These are phyloP conservation scores for Channallabes apus DNA, from an alignment of 2,797 vertebrate species.

Conservation along the genomic window DNA sequence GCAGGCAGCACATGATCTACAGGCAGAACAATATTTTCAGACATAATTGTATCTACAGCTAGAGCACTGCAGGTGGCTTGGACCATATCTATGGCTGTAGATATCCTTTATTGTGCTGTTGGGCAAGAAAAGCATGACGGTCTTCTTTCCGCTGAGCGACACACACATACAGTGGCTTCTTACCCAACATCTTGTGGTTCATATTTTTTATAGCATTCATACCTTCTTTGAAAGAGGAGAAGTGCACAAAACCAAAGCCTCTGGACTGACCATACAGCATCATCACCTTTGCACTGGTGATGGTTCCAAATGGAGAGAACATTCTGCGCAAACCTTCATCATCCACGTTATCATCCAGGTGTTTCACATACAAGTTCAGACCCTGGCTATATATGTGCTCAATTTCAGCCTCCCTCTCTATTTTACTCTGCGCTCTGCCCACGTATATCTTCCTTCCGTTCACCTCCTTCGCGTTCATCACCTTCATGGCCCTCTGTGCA, in stretches of 20 bases:
- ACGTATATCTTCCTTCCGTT: background rate
- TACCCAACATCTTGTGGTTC: background rate
- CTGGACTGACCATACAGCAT: background rate
- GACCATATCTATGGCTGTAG: no score
- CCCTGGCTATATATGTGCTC: background rate
- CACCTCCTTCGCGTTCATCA: background rate
- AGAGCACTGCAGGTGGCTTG: no score
- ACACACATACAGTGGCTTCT: background rate
- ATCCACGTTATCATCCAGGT: background rate
- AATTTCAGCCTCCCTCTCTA: background rate
- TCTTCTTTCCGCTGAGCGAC: background rate
- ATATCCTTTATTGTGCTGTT: no score
- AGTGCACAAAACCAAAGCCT: background rate
- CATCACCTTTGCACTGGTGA: background rate
- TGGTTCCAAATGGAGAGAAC: background rate
- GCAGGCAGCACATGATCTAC: no score
- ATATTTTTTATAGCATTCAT: background rate
- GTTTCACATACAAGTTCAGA: background rate
- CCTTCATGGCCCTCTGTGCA: conserved; percentile 75
- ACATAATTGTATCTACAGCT: no score
- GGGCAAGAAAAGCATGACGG: no score
- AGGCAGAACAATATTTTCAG: no score
- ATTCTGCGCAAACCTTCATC: background rate
- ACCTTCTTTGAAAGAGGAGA: background rate
- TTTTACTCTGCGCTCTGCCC: background rate